phyloP scores from a whole-genome alignment of 2,797 vertebrate species.

The Tadarida brasiliensis region DNA sequence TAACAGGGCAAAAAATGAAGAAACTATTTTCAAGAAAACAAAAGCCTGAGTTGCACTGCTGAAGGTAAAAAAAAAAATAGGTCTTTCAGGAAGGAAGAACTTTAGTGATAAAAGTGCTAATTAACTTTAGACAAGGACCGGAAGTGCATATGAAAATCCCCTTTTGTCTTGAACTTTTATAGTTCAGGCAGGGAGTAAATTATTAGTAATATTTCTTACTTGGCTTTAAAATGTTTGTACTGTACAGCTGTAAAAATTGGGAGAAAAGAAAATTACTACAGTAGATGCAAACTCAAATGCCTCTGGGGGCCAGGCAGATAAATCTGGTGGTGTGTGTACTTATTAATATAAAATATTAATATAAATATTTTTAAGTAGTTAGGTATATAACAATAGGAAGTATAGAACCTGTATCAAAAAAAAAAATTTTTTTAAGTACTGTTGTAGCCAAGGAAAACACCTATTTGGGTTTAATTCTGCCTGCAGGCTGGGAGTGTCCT shows the following conservation, averaged over 20 bases:
- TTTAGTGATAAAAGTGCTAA: background rate
- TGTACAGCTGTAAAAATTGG: background rate
- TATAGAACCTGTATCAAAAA: background rate
- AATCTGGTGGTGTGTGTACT: no score
- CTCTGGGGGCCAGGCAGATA: background rate
- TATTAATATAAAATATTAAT: background rate
- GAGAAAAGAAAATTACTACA: background rate
- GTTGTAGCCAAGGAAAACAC: background rate
- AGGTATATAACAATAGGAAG: background rate
- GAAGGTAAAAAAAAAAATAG: background rate
- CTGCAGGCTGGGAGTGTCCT: background rate
- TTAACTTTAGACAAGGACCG: background rate
- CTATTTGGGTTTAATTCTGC: background rate
- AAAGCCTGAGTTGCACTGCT: background rate
- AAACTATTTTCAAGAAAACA: constrained; percentile 16
- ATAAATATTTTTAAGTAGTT: background rate
- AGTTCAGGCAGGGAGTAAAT: background rate
- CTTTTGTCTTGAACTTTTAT: background rate
- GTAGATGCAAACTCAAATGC: background rate
- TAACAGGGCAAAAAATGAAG: background rate
- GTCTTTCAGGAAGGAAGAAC: background rate
- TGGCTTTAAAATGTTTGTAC: background rate
- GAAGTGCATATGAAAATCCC: background rate
- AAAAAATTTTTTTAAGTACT: no score
- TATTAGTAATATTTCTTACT: background rate